These are phyloP conservation scores for sheep (Ovis aries) DNA, from an alignment of 2,113 vertebrate genomes.

Conservation along the genomic window DNA sequence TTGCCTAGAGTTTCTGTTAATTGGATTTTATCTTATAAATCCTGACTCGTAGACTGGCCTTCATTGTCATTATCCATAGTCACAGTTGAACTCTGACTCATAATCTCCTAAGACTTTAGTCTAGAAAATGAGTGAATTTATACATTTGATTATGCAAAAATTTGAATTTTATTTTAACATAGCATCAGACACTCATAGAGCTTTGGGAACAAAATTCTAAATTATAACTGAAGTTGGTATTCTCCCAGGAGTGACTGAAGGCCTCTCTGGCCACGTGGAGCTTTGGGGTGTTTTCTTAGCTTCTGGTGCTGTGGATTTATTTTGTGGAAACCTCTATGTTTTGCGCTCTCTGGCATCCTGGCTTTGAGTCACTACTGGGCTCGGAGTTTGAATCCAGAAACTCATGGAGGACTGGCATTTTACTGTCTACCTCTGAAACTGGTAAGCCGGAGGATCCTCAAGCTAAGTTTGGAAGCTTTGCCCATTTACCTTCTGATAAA, in stretches of 20 bases:
- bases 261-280: neutral
- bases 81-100: neutral
- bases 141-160: neutral
- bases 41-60: neutral
- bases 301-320: neutral
- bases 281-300: neutral
- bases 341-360: neutral
- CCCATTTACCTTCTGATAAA: neutral
- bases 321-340: neutral
- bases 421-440: neutral
- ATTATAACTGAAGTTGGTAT: neutral
- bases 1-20: constrained; percentile 26
- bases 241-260: neutral
- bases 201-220: neutral
- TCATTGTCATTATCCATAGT: neutral
- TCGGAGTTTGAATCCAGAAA: neutral
- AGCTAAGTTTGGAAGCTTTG: neutral
- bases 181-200: neutral
- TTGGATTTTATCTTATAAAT: neutral
- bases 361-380: neutral
- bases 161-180: neutral
- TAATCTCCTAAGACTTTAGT: neutral
- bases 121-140: neutral
- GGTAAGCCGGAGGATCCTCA: neutral
- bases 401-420: neutral